These are phyloP conservation scores for Patella depressa DNA, from an alignment of 2,888 invertebrate genomes.

Conservation along the genomic window DNA sequence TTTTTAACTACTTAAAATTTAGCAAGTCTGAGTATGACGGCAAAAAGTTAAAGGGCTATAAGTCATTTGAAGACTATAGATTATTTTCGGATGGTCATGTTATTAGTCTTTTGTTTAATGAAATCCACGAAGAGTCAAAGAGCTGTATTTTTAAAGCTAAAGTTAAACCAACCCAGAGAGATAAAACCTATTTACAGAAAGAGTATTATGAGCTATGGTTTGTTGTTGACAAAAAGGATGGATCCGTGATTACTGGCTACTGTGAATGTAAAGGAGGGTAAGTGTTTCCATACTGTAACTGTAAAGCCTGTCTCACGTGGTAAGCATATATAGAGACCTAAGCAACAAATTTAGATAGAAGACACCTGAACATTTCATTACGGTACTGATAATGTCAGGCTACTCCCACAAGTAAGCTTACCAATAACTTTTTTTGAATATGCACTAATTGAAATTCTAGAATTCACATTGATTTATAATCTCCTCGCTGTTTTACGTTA, in stretches of 20 bases:
- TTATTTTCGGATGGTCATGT: neutral
- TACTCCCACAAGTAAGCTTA: too few relatives aligned
- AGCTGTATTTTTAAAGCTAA: neutral
- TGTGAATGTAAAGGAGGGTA: neutral
- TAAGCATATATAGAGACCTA: too few relatives aligned
- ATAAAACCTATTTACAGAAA: neutral
- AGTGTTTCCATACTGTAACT: neutral
- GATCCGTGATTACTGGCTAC: too few relatives aligned
- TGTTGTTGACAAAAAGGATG: too few relatives aligned
- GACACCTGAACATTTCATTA: too few relatives aligned
- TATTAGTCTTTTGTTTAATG: neutral
- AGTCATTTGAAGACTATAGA: slow-evolving; percentile 22
- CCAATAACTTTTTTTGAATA: too few relatives aligned
- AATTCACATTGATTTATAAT: too few relatives aligned
- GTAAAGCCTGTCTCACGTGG: too few relatives aligned
- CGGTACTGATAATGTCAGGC: too few relatives aligned
- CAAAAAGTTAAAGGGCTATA: slow-evolving; percentile 26
- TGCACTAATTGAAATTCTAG: too few relatives aligned
- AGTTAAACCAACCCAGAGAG: neutral
- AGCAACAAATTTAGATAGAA: too few relatives aligned
- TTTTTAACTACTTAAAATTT: slow-evolving; percentile 26
- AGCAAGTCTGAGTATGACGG: slow-evolving; percentile 22
- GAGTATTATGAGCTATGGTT: too few relatives aligned
- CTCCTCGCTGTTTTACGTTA: neutral
- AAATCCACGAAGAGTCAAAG: neutral